Percentiles rank a stretch among this genome's conserved stretches.
phyloP scores from a whole-genome alignment of 2,797 vertebrate species.

The Enteromius radiatus region DNA sequence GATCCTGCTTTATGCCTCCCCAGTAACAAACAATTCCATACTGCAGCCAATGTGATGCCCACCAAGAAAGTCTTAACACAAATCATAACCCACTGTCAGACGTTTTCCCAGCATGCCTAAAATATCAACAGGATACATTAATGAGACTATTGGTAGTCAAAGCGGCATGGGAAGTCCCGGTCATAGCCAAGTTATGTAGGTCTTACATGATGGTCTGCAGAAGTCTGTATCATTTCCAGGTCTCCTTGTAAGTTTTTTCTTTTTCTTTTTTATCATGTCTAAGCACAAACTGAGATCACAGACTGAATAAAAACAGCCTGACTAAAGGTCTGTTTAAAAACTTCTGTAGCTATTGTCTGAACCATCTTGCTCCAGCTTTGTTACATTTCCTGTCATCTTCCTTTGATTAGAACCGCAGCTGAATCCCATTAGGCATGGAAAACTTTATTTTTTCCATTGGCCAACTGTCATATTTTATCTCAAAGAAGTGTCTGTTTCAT shows the following conservation, averaged over 20 bases:
- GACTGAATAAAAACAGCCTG: constrained; percentile 33
- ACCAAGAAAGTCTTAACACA: constrained; percentile 11
- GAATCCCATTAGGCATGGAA: constrained; percentile 78
- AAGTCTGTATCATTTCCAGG: constrained; percentile 33
- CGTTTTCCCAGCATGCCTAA: constrained; percentile 25
- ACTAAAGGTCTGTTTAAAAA: constrained; percentile 23
- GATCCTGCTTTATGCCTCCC: constrained; percentile 56
- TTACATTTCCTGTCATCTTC: constrained; percentile 77
- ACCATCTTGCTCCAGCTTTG: constrained; percentile 65
- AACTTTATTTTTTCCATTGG: constrained; percentile 57
- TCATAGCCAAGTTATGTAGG: neutral
- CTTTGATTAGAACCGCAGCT: constrained; percentile 81
- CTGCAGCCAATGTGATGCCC: constrained; percentile 49
- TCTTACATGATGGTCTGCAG: neutral
- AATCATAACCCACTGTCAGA: constrained; percentile 18
- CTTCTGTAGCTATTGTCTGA: constrained; percentile 67
- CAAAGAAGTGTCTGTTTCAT: constrained; percentile 51
- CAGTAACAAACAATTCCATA: constrained; percentile 68
- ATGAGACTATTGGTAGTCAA: constrained; percentile 1
- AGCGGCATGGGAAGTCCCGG: constrained; percentile 9
- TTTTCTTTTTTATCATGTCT: neutral
- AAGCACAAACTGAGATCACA: constrained; percentile 29
- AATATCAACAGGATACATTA: constrained; percentile 13
- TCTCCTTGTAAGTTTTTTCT: constrained; percentile 22
- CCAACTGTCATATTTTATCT: constrained; percentile 59